phyloP scores from a whole-genome alignment of 2,113 vertebrate genomes.

The Anseranas semipalmata region DNA sequence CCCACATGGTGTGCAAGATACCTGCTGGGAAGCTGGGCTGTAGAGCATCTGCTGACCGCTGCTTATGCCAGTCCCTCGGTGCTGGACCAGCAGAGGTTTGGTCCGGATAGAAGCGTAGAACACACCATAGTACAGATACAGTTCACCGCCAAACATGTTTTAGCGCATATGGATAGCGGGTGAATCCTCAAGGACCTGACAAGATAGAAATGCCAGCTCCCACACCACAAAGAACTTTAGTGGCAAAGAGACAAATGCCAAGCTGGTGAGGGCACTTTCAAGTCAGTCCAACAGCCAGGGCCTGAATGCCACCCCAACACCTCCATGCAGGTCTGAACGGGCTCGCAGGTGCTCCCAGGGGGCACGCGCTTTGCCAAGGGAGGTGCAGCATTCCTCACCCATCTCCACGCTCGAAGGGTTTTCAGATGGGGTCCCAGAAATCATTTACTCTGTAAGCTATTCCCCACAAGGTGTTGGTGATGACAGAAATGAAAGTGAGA shows the following conservation, averaged over 20 bases:
- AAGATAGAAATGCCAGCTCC: neutral
- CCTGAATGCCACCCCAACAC: neutral
- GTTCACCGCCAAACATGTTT: rapidly evolving
- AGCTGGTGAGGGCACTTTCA: neutral
- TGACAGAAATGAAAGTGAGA: slow-evolving; percentile 21
- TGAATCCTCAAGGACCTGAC: neutral
- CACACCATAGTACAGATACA: rapidly evolving
- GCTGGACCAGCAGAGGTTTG: neutral
- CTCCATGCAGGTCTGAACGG: neutral
- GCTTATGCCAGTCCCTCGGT: neutral
- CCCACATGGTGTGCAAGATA: rapidly evolving
- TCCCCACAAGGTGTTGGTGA: neutral
- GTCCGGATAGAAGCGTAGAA: neutral
- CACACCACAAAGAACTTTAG: neutral
- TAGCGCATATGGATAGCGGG: neutral
- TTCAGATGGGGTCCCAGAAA: neutral
- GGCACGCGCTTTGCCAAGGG: neutral
- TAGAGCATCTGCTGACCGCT: rapidly evolving
- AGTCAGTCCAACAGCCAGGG: neutral
- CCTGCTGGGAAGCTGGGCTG: neutral
- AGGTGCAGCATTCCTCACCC: slow-evolving; percentile 37
- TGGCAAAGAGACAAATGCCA: neutral
- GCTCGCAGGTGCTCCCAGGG: neutral
- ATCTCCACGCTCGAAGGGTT: neutral
- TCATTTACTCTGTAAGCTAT: neutral